Evolutionary conservation across 1,140 invertebrate species (phyloP), one percentile per base, ranked within the genome.

Genomic region (Lepidurus couesii): DNA sequence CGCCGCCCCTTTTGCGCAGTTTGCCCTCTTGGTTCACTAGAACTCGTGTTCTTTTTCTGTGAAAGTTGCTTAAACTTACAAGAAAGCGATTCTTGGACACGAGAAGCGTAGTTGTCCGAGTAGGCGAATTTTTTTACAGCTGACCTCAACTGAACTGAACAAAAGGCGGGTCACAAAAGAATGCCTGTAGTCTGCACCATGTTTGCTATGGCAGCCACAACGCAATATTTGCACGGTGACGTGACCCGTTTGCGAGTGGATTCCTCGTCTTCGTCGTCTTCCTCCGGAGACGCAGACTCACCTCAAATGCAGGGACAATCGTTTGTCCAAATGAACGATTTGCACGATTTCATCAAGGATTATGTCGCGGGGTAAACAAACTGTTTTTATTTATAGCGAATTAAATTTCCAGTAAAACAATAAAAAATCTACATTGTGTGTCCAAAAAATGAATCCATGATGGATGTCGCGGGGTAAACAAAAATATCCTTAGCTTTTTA

Each of bases 201-300:
- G 53, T 65, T n/a, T 65, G 53, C 53, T 65, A 65, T 65, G 53
- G 53, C 53, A 65, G n/a, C 53, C 53, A 65, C 53, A 8, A 65
- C 53, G 8, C 53, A 65, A 4, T 65, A 65, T 65, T 65, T 65
- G 53, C 53, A 65, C 53, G 53, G 53, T 7, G 21, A 65, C 21
- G 16, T 21, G 13, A n/a, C 53, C n/a, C 53, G 53, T 65, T 65
- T 65, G 13, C 53, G 53, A 65, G 21, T 65, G 16, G 53, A 65
- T 21, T 65, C 53, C 16, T 65, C 53, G 53, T 65, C 53, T 13
- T 65, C 47, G 13, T 65, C 53, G 6, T 65, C 53, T 65, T 65
- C 53, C 53, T 65, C 53, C 5, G 53, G 53, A 7, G 53, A 65
- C 1, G 13, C 53, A 16, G 53, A 65, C 16, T 65, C 53, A 16